A percentile compares a stretch with the other conserved stretches of the same genome.
These are phyloP conservation scores for Isichthys henryi DNA, from an alignment of 2,113 vertebrate species.

Conservation along the genomic window DNA sequence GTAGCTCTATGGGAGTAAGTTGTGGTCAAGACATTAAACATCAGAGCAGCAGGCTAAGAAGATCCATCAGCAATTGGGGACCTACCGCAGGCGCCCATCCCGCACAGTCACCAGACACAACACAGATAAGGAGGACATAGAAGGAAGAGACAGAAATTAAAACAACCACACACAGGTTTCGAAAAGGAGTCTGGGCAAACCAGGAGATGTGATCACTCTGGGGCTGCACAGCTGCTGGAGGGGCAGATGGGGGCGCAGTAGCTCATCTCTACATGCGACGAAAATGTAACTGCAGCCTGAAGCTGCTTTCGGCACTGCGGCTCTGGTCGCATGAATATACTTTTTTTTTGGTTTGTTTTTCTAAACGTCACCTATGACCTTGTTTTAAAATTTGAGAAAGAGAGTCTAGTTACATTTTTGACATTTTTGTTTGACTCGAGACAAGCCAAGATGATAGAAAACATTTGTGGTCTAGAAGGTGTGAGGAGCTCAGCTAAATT, in stretches of 20 bases:
- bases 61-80: conserved; percentile 85
- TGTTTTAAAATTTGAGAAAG: neutral
- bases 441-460: neutral
- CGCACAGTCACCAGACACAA: conserved; percentile 99
- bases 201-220: conserved; percentile 78
- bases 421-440: neutral
- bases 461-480: neutral
- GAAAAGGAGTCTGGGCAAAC: conserved; percentile 61
- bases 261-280: neutral
- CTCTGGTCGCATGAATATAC: neutral
- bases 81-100: conserved; percentile 99
- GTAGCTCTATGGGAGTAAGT: conserved; percentile 67
- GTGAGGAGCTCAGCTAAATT: neutral
- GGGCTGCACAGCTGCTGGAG: conserved; percentile 6
- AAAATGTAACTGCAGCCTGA: neutral
- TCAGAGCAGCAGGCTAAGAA: conserved; percentile 78
- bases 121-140: conserved; percentile 97
- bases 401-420: neutral
- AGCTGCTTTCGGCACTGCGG: neutral
- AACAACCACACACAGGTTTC: conserved; percentile 85
- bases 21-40: conserved; percentile 75
- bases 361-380: neutral
- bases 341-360: neutral
- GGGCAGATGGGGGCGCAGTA: neutral
- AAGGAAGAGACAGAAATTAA: conserved; percentile 99